Evolutionary conservation across 1,140 invertebrate genomes (phyloP).

Genomic region (Conus betulinus): DNA sequence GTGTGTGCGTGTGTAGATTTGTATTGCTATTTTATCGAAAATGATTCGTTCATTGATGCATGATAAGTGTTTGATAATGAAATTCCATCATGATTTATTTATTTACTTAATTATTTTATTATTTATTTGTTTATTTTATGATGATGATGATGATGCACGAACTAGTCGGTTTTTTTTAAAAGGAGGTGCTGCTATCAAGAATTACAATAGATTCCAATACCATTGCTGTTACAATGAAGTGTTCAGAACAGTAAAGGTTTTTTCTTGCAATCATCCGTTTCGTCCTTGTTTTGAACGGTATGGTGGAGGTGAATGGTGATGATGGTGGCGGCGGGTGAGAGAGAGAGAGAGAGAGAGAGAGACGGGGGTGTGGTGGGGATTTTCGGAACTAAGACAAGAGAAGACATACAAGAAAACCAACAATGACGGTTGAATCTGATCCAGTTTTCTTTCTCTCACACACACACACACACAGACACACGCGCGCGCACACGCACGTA

Average conservation of each 20-base stretch:
- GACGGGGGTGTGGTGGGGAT: no score
- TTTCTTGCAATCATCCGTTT: not conserved
- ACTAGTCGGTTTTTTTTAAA: not conserved
- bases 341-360: no score
- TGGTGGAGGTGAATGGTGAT: no score
- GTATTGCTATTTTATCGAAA: no score
- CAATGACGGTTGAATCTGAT: no score
- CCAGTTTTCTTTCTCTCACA: no score
- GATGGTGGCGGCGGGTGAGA: no score
- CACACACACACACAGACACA: no score
- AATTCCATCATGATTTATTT: not conserved
- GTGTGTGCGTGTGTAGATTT: not conserved
- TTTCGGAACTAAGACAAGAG: no score
- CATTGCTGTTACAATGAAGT: not conserved
- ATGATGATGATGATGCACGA: not conserved
- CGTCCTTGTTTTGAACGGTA: not conserved
- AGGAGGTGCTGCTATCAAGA: not conserved
- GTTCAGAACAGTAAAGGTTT: not conserved
- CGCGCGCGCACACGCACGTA: not conserved
- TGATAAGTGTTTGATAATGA: no score
- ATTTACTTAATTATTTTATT: not conserved
- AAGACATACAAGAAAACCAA: no score
- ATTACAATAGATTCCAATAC: not conserved
- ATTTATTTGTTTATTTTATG: not conserved
- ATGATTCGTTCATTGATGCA: no score